Base-by-base conservation (phyloP, 64 coral and sea anemone genomes). In the Actinia equina region DNA sequence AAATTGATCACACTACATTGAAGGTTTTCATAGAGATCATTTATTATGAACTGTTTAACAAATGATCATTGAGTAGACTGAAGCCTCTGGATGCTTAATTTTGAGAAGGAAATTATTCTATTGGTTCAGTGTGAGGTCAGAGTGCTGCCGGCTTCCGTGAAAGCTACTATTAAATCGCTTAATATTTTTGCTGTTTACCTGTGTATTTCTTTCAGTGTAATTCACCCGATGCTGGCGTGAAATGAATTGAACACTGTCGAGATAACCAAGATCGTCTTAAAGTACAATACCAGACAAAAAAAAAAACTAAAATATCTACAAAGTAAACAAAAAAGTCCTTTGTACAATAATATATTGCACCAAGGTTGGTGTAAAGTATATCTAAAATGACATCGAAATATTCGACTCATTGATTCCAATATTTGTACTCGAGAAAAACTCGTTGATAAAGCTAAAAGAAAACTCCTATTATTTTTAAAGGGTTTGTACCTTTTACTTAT, bases 261-360 rank as follows among this genome's bases (percentile, higher is more conserved):
- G n/a, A 65, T 23, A 65, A 25, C 26, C 69, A 41, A 30, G 26
- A 74, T 2, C 2, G 69, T 30, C 69, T 25, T 9, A 74, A 65
- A 12, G 10, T 30, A 74, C 69, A 74, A 74, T 74, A 74, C 42
- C 69, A 41, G 13, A 74, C 69, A 30, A 74, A 74, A 16, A 30
- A 74, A 27, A 30, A 12, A 41, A 27, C 69, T 41, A 74, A 41
- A 74, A 74, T 74, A 74, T 74, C 69, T 15, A 30, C 19, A 74
- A 8, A 71, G 69, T 74, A 74, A 74, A 74, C 69, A 74, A 30
- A 74, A 65, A 12, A 65, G 23, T 14, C 1, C 27, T 30, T 74
- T 74, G 69, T 74, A 25, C 42, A 74, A 74, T 42, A 74, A 74
- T 74, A 74, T 74, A 74, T 74, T 74, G 69, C 37, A 9, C 25